A percentile compares a stretch with the other conserved stretches of the same genome.
These are phyloP conservation scores for Prenolepis imparis DNA, from an alignment of 2,888 invertebrate genomes.

Conservation along the genomic window DNA sequence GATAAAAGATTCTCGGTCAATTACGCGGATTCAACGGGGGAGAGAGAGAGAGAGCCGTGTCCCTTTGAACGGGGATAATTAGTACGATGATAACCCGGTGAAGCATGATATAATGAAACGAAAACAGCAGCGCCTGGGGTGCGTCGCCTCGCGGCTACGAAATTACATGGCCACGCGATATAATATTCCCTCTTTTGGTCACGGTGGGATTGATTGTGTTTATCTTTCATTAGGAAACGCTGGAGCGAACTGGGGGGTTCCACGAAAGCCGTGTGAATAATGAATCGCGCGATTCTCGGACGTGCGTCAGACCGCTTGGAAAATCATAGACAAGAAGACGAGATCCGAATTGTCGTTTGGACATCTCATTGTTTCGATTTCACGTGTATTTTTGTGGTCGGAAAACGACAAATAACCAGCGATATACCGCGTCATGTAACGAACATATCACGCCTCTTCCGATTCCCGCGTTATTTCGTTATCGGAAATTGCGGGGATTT, in stretches of 20 bases:
- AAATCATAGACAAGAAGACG: conserved; percentile 34
- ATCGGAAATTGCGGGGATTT: neutral
- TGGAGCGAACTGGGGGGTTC: conserved; percentile 71
- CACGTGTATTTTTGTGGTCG: conserved; percentile 13
- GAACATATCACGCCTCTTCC: neutral
- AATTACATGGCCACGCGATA: conserved; percentile 82
- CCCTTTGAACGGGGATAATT: conserved; percentile 77
- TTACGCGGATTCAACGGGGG: conserved; percentile 54
- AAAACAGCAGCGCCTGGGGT: conserved; percentile 76
- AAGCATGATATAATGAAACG: conserved; percentile 81
- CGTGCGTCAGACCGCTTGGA: neutral
- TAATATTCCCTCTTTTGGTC: conserved; percentile 84
- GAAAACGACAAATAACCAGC: conserved; percentile 12
- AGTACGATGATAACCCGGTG: conserved; percentile 76
- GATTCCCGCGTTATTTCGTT: neutral
- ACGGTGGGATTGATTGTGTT: conserved; percentile 84
- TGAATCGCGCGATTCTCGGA: conserved; percentile 73
- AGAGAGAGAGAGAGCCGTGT: conserved; percentile 8
- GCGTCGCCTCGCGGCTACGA: conserved; percentile 65
- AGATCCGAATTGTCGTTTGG: conserved; percentile 4
- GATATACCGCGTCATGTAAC: conserved; percentile 5
- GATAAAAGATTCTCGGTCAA: conserved; percentile 54
- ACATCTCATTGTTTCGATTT: conserved; percentile 24
- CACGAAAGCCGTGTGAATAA: conserved; percentile 80
- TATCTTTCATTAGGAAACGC: conserved; percentile 85